Evolutionary conservation across 2,888 invertebrate species (phyloP), one percentile per base, ranked within the genome.

Genomic region (Monochamus alternatus): DNA sequence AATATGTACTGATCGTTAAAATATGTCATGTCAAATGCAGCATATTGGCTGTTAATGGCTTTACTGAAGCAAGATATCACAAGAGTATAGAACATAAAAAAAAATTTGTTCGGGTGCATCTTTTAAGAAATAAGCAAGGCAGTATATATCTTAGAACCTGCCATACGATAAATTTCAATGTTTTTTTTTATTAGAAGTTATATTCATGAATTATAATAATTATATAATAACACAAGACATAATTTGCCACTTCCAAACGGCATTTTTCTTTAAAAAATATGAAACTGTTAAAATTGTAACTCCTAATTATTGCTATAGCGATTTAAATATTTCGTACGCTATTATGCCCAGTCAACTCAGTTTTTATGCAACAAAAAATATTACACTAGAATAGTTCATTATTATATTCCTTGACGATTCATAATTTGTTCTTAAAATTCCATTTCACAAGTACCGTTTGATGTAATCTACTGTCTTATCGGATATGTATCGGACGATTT

Each of bases 401-500:
- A 47, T 47, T 47, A 47, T 38, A 7, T 12, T 47, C 12, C 47
- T 47, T 10, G 47, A 10, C 10, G 9, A 3, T 44, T 8, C 47
- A 10, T 12, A 7, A 12, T 47, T 47, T 47, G 47, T 8, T 47
- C 47, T 43, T 43, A 63, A 63, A 63, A 63, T 43, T n/a, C 62
- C 62, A 63, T 63, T 63, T 63, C 62, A 63, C 62, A 63, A 63
- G 43, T 43, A 63, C 8, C 22, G 5, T 14, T n/a, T 38, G 14
- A 63, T 63, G 22, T 22, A 63, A 63, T 43, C 43, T 43, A 63
- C 62, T 63, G 10, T 10, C 31, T 43, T 14, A 8, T 43, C n/a
- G 62, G 62, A 63, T 63, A 63, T 63, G 62, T 63, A 63, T 63
- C n/a, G 62, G 14, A 63, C 3, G 43, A 63, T 63, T n/a, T 14